Percentiles rank a stretch among this genome's conserved stretches.
Conservation (phyloP, 2,797 vertebrate genomes). For the Takifugu rubripes region DNA sequence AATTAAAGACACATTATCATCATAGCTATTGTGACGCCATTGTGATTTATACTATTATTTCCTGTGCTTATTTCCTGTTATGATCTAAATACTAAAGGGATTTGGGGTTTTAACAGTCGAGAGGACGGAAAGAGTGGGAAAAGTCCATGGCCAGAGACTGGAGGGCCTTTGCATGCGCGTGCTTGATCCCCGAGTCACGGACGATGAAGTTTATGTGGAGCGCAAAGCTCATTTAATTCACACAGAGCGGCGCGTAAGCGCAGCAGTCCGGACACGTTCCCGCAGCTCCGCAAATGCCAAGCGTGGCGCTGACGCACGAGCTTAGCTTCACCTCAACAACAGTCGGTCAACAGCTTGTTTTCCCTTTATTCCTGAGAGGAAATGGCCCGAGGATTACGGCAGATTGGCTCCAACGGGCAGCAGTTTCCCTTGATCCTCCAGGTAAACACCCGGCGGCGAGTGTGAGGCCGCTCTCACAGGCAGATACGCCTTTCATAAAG, state of each 20-base stretch:
- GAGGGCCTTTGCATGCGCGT: too few species aligned
- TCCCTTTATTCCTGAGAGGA: constrained; percentile 16
- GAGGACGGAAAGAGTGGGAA: too few species aligned
- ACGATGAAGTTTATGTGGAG: background rate
- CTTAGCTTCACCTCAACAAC: constrained; percentile 17
- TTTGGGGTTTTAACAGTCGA: too few species aligned
- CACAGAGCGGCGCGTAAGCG: background rate
- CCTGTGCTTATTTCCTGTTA: too few species aligned
- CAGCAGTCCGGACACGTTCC: constrained; percentile 5
- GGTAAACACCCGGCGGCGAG: constrained; percentile 41
- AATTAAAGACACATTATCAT: too few species aligned
- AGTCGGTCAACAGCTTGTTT: constrained; percentile 35
- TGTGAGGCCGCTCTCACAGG: background rate
- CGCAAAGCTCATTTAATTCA: background rate
- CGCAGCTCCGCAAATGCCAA: constrained; percentile 13
- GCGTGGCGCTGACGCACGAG: constrained; percentile 9
- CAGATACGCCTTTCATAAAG: constrained; percentile 27
- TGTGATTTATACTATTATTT: too few species aligned
- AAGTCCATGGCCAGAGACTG: too few species aligned
- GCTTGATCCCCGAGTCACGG: too few species aligned
- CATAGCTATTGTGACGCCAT: too few species aligned
- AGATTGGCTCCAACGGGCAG: constrained; percentile 21
- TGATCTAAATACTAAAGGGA: too few species aligned
- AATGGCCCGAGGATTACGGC: constrained; percentile 33
- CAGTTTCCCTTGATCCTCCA: constrained; percentile 32